These are phyloP conservation scores for Himalopsyche anomala DNA, from an alignment of 2,888 invertebrate species.

Conservation along the genomic window DNA sequence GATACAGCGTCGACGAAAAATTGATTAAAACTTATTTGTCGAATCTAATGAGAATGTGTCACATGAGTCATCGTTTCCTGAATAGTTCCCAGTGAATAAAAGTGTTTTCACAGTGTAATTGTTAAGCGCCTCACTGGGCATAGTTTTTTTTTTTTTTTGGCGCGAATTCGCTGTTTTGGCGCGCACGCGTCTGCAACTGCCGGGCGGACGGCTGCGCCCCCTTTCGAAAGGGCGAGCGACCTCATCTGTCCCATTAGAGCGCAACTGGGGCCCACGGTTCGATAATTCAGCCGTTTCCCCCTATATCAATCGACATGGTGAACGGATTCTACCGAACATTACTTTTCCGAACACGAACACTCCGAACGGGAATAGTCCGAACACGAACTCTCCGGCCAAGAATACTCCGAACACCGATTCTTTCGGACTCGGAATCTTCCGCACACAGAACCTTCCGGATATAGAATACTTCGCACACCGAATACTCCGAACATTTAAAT, in stretches of 20 bases:
- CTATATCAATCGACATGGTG: constrained; percentile 2
- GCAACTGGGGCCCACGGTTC: constrained; percentile 56
- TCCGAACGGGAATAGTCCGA: no score
- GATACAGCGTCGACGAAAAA: no score
- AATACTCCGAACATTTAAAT: no score
- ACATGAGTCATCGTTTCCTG: not conserved
- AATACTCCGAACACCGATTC: no score
- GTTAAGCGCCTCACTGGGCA: not conserved
- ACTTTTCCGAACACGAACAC: no score
- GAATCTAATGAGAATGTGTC: not conserved
- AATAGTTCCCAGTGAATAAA: not conserved
- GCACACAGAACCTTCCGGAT: no score
- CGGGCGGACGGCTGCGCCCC: not conserved
- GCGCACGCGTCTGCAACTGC: constrained; percentile 19
- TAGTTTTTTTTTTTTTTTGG: constrained; percentile 18
- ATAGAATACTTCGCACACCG: no score
- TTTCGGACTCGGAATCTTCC: no score
- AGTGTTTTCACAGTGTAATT: constrained; percentile 28
- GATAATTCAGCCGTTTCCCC: constrained; percentile 14
- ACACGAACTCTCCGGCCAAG: no score
- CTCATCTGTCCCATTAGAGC: constrained; percentile 61
- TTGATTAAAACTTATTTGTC: not conserved
- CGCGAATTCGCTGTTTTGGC: constrained; percentile 9
- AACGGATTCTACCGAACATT: no score
- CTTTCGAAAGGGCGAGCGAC: constrained; percentile 16